These are phyloP conservation scores for Rhorus exstirpatorius DNA, from an alignment of 2,888 invertebrate species.

Conservation along the genomic window DNA sequence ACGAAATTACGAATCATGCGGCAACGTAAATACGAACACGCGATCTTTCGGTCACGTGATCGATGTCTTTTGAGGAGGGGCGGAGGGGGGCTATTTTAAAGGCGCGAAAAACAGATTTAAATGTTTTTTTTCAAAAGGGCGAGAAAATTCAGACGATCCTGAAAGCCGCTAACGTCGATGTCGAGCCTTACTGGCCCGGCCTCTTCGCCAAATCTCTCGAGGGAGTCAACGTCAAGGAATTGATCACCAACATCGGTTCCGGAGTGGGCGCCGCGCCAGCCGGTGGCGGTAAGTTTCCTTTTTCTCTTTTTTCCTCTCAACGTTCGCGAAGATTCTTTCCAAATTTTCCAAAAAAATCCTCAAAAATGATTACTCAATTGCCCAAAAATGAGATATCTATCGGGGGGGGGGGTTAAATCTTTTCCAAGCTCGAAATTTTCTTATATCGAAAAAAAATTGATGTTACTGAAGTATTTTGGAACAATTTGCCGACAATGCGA, in stretches of 20 bases:
- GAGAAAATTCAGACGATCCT: conserved; percentile 99
- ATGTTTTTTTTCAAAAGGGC: conserved; percentile 88
- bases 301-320: neutral
- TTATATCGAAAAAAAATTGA: too few relatives aligned
- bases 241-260: conserved; percentile 97
- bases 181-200: conserved; percentile 99
- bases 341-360: too few relatives aligned
- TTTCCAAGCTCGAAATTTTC: too few relatives aligned
- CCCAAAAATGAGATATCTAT: too few relatives aligned
- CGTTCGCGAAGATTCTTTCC: too few relatives aligned
- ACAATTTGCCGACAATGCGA: too few relatives aligned
- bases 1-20: conserved; percentile 1
- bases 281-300: conserved; percentile 86
- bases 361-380: too few relatives aligned
- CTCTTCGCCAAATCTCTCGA: conserved; percentile 99
- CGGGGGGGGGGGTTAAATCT: too few relatives aligned
- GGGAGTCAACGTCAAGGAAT: conserved; percentile 96
- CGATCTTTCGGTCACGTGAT: conserved; percentile 37
- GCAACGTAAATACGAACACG: conserved; percentile 27
- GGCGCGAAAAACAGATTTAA: neutral
- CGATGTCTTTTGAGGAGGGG: too few relatives aligned
- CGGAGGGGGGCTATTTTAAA: too few relatives aligned
- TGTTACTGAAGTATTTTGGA: too few relatives aligned
- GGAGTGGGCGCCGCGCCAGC: conserved; percentile 95
- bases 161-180: conserved; percentile 98